A percentile compares a stretch with the other conserved stretches of the same genome.
Conservation (phyloP, 2,888 invertebrate genomes). For the Epinotia bilunana region DNA sequence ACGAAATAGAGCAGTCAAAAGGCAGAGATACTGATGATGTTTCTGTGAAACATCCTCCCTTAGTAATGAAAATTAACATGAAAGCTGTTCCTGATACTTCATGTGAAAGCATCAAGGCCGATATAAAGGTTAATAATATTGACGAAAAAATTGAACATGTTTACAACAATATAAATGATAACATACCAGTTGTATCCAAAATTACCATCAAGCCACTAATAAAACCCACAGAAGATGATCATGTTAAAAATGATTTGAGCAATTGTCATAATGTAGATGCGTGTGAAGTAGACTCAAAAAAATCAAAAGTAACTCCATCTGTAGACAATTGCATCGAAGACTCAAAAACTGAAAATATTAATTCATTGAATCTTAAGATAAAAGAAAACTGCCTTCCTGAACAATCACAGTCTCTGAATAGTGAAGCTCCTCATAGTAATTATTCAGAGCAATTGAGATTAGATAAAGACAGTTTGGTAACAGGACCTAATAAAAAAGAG, state of each 20-base stretch:
- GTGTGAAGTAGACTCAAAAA: slow-evolving; percentile 44
- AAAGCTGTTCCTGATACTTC: slow-evolving; percentile 68
- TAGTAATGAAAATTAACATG: slow-evolving; percentile 79
- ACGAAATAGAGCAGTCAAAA: slow-evolving; percentile 60
- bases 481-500: slow-evolving; percentile 30
- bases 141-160: slow-evolving; percentile 56
- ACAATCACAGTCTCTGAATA: slow-evolving; percentile 32
- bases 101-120: slow-evolving; percentile 54
- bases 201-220: slow-evolving; percentile 70
- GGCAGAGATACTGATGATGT: slow-evolving; percentile 60
- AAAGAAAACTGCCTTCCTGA: slow-evolving; percentile 36
- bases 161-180: slow-evolving; percentile 63
- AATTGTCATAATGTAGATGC: slow-evolving; percentile 42
- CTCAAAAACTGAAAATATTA: slow-evolving; percentile 39
- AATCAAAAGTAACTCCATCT: slow-evolving; percentile 12
- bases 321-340: slow-evolving; percentile 40
- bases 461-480: slow-evolving; percentile 19
- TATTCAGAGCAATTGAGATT: slow-evolving; percentile 17
- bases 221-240: slow-evolving; percentile 50
- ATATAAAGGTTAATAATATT: slow-evolving; percentile 53
- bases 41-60: slow-evolving; percentile 69
- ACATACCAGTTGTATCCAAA: slow-evolving; percentile 60
- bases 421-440: slow-evolving; percentile 27
- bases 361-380: slow-evolving; percentile 28
- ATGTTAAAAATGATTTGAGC: slow-evolving; percentile 26